A percentile compares a stretch with the other conserved stretches of the same genome.
Evolutionary conservation across 2,113 vertebrate genomes (phyloP).

Genomic region (Cyprinus carpio): DNA sequence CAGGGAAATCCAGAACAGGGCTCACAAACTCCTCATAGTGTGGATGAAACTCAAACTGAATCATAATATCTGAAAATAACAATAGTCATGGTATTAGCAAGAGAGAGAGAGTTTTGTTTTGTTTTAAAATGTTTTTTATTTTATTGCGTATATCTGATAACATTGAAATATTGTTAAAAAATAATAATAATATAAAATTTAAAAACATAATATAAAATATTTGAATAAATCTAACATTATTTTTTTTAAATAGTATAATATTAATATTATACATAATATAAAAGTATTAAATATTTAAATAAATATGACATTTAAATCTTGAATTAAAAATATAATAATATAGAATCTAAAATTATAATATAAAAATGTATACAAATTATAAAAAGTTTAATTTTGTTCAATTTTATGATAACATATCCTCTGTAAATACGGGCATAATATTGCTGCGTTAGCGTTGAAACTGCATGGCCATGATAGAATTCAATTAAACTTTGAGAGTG

Average conservation of each 20-base stretch:
- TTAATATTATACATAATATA: background rate
- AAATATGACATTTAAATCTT: too few relatives aligned
- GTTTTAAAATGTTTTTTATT: background rate
- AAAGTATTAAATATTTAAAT: background rate
- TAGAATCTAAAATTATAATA: background rate
- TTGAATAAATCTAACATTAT: background rate
- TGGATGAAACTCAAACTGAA: slow-evolving; percentile 4
- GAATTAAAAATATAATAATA: background rate
- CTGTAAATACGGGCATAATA: background rate
- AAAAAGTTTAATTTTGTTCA: background rate
- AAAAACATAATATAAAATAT: background rate
- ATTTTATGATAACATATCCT: background rate
- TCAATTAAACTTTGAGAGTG: background rate
- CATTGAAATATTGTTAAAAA: background rate
- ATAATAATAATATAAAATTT: too few relatives aligned
- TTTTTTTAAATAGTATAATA: background rate
- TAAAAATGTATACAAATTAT: too few relatives aligned
- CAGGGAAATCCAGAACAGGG: slow-evolving; percentile 3
- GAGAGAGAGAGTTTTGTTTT: background rate
- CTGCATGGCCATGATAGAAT: background rate
- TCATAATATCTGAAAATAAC: background rate
- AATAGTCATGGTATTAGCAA: background rate
- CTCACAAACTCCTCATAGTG: background rate
- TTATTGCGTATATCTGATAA: background rate
- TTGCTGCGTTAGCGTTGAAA: background rate